Percentiles rank a stretch among this genome's conserved stretches.
phyloP scores from a whole-genome alignment of 2,888 invertebrate genomes.

The Polyploca ridens region DNA sequence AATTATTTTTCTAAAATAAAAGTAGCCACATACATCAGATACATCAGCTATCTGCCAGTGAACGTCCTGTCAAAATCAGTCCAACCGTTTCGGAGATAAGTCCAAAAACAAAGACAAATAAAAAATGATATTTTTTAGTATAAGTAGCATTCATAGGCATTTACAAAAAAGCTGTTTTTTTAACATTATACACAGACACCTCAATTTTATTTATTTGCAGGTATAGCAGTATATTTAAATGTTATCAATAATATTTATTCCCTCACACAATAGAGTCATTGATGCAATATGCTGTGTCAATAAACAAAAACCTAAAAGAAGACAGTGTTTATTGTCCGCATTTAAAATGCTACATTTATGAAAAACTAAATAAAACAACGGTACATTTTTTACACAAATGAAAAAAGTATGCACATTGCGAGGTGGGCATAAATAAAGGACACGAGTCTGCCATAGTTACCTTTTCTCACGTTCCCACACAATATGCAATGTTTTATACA shows the following conservation, averaged over 20 bases:
- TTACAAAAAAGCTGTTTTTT: too few species aligned
- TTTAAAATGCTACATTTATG: constrained; percentile 12
- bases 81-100: too few species aligned
- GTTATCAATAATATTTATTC: too few species aligned
- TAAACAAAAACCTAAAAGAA: background rate
- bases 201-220: too few species aligned
- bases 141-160: too few species aligned
- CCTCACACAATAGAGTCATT: background rate
- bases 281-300: background rate
- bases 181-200: too few species aligned
- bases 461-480: constrained; percentile 31
- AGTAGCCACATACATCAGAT: too few species aligned
- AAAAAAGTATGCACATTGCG: constrained; percentile 35
- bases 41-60: too few species aligned
- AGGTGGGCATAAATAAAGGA: constrained; percentile 42
- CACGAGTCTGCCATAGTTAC: constrained; percentile 33
- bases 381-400: constrained; percentile 34
- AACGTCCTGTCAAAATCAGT: too few species aligned
- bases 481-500: constrained; percentile 30
- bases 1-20: too few species aligned
- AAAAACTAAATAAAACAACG: constrained; percentile 18
- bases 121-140: too few species aligned
- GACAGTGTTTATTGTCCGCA: background rate
- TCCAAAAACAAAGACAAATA: too few species aligned
- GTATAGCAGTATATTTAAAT: background rate